Base-by-base conservation (phyloP, 2,888 invertebrate species). In the Nezara viridula region DNA sequence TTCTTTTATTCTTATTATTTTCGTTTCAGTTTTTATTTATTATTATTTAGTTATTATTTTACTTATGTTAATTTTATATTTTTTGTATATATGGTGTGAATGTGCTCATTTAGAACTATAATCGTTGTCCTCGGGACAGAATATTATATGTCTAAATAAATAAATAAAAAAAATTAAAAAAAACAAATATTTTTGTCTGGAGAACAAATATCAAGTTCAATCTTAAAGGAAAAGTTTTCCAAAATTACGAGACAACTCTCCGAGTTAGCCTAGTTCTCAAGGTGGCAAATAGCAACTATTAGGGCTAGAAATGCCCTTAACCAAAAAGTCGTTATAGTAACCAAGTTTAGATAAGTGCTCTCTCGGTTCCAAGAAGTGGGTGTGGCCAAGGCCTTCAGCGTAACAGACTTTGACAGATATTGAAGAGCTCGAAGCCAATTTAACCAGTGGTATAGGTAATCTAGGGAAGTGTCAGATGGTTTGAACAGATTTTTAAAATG, bases 241-340 rank as follows among this genome's bases (percentile, higher is more conserved):
- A 9, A n/a, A 60, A 27, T 32, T 73, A 73, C 9, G 19, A 73
- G 66, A 73, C 16, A 37, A 21, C 66, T 16, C 37, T 19, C 0
- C 7, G 19, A 37, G 32, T 73, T 73, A 7, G 32, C 6, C 1
- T 19, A 73, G 66, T 73, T 32, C 19, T 19, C 0, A 16, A 73
- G 32, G 66, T 73, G 66, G 32, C 66, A 73, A 73, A 73, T 73
- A 73, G 66, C 14, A 37, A 73, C 66, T 73, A 73, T 37, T 10
- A 21, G 19, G 66, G 37, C 32, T 73, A 32, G 66, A 73, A 21
- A 21, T 73, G 66, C 32, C 66, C 32, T 73, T 73, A 73, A 73
- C 66, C 66, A 73, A 73, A 73, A 73, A 73, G 66, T 73, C 66
- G 66, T 73, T 73, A 73, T 21, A 73, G 66, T 73, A 73, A 73